phyloP scores from a whole-genome alignment of 2,797 vertebrate genomes.

The Enteromius anoplus region DNA sequence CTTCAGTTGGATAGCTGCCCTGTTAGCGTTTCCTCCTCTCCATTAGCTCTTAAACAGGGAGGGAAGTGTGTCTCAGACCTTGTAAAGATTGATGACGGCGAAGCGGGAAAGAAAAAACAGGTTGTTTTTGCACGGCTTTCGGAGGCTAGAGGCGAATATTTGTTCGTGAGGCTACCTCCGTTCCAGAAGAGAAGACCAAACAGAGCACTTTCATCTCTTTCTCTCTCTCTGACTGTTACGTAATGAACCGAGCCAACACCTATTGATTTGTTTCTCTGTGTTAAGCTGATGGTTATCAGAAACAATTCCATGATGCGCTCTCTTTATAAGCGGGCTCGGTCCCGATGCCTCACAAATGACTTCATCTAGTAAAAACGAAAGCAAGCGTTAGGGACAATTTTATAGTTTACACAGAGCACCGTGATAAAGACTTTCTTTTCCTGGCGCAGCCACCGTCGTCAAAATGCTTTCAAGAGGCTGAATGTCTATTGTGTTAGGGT shows the following conservation, averaged over 20 bases:
- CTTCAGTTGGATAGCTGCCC: slow-evolving; percentile 48
- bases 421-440: slow-evolving; percentile 22
- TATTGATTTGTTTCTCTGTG: slow-evolving; percentile 55
- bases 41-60: slow-evolving; percentile 38
- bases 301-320: slow-evolving; percentile 51
- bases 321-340: slow-evolving; percentile 46
- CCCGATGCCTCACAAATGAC: slow-evolving; percentile 6
- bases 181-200: slow-evolving; percentile 35
- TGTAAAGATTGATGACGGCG: slow-evolving; percentile 27
- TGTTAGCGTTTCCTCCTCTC: slow-evolving; percentile 44
- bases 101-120: slow-evolving; percentile 4
- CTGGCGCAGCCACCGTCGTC: background rate
- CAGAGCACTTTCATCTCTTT: slow-evolving; percentile 27
- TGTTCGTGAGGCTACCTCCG: slow-evolving; percentile 24
- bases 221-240: slow-evolving; percentile 46
- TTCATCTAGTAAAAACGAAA: slow-evolving; percentile 44
- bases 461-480: slow-evolving; percentile 36
- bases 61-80: slow-evolving; percentile 9
- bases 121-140: slow-evolving; percentile 11
- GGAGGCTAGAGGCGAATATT: slow-evolving; percentile 13
- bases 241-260: slow-evolving; percentile 47
- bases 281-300: slow-evolving; percentile 55
- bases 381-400: background rate
- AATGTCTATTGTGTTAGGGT: slow-evolving; percentile 39
- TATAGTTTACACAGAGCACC: slow-evolving; percentile 24